These are phyloP conservation scores for Archegozetes longisetosus DNA, from an alignment of 1,140 invertebrate genomes.

Conservation along the genomic window DNA sequence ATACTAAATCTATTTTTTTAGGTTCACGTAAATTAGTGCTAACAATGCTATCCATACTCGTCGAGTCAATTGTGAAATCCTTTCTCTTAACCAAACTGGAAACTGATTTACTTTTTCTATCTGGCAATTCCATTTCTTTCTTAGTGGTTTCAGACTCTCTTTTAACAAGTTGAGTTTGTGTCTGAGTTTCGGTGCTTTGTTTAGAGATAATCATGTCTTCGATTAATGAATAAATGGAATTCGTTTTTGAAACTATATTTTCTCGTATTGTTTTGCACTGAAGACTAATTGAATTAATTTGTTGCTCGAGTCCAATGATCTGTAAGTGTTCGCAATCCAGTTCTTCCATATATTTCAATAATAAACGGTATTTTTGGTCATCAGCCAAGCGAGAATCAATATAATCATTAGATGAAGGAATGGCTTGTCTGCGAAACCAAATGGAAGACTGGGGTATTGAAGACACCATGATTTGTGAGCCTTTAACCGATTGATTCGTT, in stretches of 20 bases:
- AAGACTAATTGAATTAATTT: background rate
- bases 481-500: no score
- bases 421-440: background rate
- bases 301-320: background rate
- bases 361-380: background rate
- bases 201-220: background rate
- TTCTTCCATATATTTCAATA: background rate
- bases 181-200: background rate
- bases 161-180: background rate
- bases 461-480: no score
- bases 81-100: no score
- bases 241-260: background rate
- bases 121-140: no score
- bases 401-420: background rate
- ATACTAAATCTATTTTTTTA: no score
- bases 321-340: background rate
- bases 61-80: no score
- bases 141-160: background rate
- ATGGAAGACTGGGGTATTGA: background rate
- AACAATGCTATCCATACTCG: no score
- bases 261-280: background rate
- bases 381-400: background rate
- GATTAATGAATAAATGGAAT: background rate
- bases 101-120: no score
- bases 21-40: no score